Conservation (phyloP, 2,888 invertebrate genomes). For the Cheiracanthium punctorium region DNA sequence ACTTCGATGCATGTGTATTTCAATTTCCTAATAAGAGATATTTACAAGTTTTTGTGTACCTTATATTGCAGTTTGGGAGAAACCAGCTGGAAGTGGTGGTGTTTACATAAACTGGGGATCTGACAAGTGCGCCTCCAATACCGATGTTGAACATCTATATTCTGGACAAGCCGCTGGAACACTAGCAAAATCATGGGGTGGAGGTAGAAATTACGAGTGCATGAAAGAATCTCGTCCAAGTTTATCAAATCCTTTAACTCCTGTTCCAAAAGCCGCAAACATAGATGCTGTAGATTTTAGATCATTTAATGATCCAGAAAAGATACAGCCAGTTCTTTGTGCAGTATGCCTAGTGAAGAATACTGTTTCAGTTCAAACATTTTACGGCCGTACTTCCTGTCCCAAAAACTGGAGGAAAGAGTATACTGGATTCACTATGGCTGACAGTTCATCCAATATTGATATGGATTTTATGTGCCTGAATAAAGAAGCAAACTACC, state of each 20-base stretch:
- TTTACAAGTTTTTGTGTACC: too few species aligned
- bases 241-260: constrained; percentile 11
- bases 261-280: constrained; percentile 33
- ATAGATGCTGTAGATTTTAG: constrained; percentile 26
- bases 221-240: background rate
- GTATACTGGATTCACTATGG: constrained; percentile 37
- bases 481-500: constrained; percentile 35
- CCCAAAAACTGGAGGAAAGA: constrained; percentile 54
- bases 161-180: constrained; percentile 32
- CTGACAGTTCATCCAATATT: constrained; percentile 48
- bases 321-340: constrained; percentile 27
- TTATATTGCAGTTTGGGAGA: constrained; percentile 53
- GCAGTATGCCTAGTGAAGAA: constrained; percentile 32
- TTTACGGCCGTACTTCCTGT: constrained; percentile 34
- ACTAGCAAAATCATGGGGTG: constrained; percentile 27
- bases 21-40: too few species aligned
- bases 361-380: constrained; percentile 18
- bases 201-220: constrained; percentile 49
- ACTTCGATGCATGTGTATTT: too few species aligned
- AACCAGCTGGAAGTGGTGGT: constrained; percentile 53
- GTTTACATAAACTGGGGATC: constrained; percentile 59
- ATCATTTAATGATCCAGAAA: constrained; percentile 27
- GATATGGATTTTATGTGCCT: constrained; percentile 50
- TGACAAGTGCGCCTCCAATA: constrained; percentile 8
- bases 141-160: constrained; percentile 20